Evolutionary conservation across 1,140 invertebrate species (phyloP).

Genomic region (Drosophila equinoxialis): DNA sequence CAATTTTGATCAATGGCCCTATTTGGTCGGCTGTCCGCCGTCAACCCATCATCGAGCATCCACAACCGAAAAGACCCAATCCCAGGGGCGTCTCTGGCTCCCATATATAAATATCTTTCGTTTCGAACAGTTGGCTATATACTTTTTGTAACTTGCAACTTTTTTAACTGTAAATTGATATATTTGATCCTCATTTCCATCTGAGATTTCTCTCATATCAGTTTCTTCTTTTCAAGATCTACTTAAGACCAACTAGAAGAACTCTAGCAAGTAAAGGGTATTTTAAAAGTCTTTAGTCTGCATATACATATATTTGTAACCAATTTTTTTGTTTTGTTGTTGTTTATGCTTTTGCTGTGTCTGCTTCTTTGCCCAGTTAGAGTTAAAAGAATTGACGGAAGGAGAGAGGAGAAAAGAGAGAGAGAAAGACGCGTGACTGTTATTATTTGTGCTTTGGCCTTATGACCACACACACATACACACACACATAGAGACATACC

Average conservation of each 20-base stretch:
- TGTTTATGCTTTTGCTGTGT: conserved; percentile 75
- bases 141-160: no score
- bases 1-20: conserved; percentile 81
- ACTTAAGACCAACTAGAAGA: no score
- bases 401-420: background rate
- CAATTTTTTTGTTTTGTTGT: conserved; percentile 47
- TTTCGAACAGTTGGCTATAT: no score
- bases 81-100: conserved; percentile 22
- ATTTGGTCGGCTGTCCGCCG: conserved; percentile 62
- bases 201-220: no score
- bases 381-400: background rate
- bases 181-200: no score
- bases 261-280: background rate
- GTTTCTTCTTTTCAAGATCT: no score
- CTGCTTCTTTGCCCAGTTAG: conserved; percentile 48
- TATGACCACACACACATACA: conserved; percentile 63
- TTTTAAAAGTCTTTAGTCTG: background rate
- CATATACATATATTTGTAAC: background rate
- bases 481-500: no score
- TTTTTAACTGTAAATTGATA: no score
- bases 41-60: conserved; percentile 20
- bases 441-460: conserved; percentile 74
- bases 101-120: no score
- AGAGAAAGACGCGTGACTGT: conserved; percentile 54
- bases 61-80: conserved; percentile 14